A percentile compares a stretch with the other conserved stretches of the same genome.
phyloP scores from a whole-genome alignment of 2,113 vertebrate species.

The Jaculus jaculus region DNA sequence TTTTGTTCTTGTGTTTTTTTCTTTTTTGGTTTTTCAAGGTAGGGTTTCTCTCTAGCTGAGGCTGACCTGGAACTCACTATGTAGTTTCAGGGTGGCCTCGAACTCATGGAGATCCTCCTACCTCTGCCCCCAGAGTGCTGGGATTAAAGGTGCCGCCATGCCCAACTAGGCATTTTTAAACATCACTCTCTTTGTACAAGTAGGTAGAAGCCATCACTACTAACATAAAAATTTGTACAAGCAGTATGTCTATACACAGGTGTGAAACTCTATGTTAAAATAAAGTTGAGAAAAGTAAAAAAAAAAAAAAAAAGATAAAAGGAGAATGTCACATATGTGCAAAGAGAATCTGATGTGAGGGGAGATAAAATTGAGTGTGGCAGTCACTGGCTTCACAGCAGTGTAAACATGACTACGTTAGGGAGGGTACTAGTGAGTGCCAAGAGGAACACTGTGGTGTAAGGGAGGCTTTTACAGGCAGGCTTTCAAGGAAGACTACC shows the following conservation, averaged over 20 bases:
- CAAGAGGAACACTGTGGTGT: neutral
- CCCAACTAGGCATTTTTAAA: too few relatives aligned
- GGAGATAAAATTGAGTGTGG: neutral
- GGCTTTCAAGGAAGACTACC: neutral
- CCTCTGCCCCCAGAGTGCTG: too few relatives aligned
- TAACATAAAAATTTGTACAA: slow-evolving; percentile 24
- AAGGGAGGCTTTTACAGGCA: neutral
- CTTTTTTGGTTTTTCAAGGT: too few relatives aligned
- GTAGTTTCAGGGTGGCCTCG: too few relatives aligned
- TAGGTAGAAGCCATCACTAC: slow-evolving; percentile 19
- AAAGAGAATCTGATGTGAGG: slow-evolving; percentile 4
- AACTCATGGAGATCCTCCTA: too few relatives aligned
- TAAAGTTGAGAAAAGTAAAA: too few relatives aligned
- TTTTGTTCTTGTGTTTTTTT: too few relatives aligned
- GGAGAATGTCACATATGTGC: neutral
- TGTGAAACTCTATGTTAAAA: slow-evolving; percentile 6
- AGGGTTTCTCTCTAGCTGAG: too few relatives aligned
- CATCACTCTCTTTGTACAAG: slow-evolving; percentile 31
- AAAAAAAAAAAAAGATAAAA: too few relatives aligned
- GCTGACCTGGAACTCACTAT: too few relatives aligned
- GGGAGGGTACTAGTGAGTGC: neutral
- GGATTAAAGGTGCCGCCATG: too few relatives aligned
- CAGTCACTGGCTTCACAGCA: neutral
- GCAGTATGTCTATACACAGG: slow-evolving; percentile 18
- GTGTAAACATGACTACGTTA: neutral